Evolutionary conservation across 2,888 invertebrate species (phyloP), one percentile per base, ranked within the genome.

Genomic region (Tridacna crocea): DNA sequence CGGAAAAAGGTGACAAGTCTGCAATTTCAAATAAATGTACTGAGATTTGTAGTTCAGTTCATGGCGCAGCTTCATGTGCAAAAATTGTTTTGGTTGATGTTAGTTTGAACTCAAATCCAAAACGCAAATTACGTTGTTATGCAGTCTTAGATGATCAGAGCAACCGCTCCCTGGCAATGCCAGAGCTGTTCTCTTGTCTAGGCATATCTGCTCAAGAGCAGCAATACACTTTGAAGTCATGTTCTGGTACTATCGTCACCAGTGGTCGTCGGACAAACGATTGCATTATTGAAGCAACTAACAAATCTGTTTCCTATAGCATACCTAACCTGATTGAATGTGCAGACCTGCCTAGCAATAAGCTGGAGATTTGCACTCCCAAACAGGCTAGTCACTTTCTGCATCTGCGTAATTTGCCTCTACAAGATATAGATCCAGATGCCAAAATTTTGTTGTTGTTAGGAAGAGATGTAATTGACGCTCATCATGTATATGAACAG

Each of bases 111-210:
- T 12, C 1, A 22, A 27, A 68, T 24, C 26, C 66, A 26, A 46
- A 68, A 11, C 58, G 63, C 19, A 17, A 48, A 46, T 1, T 77
- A 13, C 63, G 66, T 51, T 46, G 51, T 27, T 83, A 83, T 63
- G 74, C 72, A 27, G 66, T 80, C 51, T 15, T 80, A 19, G 83
- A 83, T 72, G 83, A 83, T 24, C 83, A 83, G 19, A 80, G 80
- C 46, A 77, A 80, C 61, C 58, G 72, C 19, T 78, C 78, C 13
- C 47, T 80, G 2, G 75, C 65, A 17, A 75, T n/a, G 72, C 78
- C 78, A 70, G 72, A 70, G 51, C 61, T 83, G 19, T 72, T 72
- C 11, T 19, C n/a, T 0, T 22, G 11, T 4, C 65, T 83, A n/a
- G 48, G 63, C 11, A 36, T 75, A 26, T 36, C 63, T 55, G 74